Percentiles rank a stretch among this genome's conserved stretches.
Conservation (phyloP, 2,888 invertebrate genomes). For the Odontocolon sp. region DNA sequence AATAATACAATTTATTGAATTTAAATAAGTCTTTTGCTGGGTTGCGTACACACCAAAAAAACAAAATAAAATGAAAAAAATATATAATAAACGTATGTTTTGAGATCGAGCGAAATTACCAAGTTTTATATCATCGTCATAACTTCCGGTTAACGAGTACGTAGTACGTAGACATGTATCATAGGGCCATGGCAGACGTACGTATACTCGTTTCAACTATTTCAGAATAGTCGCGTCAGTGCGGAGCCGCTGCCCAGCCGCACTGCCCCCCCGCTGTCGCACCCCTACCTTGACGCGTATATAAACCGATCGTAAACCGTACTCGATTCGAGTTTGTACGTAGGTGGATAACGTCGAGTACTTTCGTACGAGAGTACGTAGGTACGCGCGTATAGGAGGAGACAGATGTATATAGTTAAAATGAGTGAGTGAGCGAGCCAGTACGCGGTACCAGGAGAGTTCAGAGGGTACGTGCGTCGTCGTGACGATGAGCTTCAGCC, state of each 20-base stretch:
- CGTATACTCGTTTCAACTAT: slow-evolving; percentile 23
- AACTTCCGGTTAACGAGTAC: slow-evolving; percentile 41
- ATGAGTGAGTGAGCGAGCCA: slow-evolving; percentile 42
- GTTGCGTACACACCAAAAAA: too few relatives aligned
- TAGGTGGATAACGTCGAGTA: slow-evolving; percentile 64
- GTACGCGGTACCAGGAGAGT: slow-evolving; percentile 46
- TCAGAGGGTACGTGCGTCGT: slow-evolving; percentile 43
- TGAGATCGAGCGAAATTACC: slow-evolving; percentile 36
- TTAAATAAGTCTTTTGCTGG: too few relatives aligned
- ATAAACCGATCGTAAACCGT: slow-evolving; percentile 76
- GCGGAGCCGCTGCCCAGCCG: slow-evolving; percentile 6
- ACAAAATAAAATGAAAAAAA: not conserved
- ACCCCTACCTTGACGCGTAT: slow-evolving; percentile 28
- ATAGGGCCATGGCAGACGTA: not conserved
- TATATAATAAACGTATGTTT: slow-evolving; percentile 1
- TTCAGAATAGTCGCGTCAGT: slow-evolving; percentile 24
- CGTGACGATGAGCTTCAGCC: slow-evolving; percentile 35
- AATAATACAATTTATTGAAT: not conserved
- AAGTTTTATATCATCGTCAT: slow-evolving; percentile 42
- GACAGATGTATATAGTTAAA: slow-evolving; percentile 5
- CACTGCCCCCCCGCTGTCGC: not conserved
- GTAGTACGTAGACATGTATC: slow-evolving; percentile 13
- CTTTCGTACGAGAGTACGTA: slow-evolving; percentile 16
- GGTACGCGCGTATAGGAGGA: not conserved
- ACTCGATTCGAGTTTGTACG: slow-evolving; percentile 73